A percentile compares a stretch with the other conserved stretches of the same genome.
Evolutionary conservation across 2,888 invertebrate species (phyloP).

Genomic region (Lissonota sp.): DNA sequence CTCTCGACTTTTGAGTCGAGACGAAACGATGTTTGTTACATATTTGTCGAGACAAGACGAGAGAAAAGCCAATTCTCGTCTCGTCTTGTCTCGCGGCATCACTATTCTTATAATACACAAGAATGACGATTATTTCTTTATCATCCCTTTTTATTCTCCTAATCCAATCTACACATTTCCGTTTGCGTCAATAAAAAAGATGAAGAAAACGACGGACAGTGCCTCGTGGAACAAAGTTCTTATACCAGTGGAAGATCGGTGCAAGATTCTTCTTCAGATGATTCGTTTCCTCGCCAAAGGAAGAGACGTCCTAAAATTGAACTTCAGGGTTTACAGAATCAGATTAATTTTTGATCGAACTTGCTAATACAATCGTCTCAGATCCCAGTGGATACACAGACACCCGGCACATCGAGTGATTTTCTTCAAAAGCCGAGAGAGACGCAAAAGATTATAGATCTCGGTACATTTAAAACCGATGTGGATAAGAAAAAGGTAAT

Average conservation of each 20-base stretch:
- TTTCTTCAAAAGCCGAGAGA: conserved; percentile 25
- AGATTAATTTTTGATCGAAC: conserved; percentile 5
- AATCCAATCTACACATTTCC: neutral
- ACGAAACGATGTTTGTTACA: too few species aligned
- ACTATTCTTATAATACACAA: too few species aligned
- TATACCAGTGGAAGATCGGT: neutral
- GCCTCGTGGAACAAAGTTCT: conserved; percentile 5
- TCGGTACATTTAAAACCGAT: conserved; percentile 34
- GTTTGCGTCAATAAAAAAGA: neutral
- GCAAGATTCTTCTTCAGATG: neutral
- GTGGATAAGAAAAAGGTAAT: conserved; percentile 50
- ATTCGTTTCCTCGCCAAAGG: conserved; percentile 1
- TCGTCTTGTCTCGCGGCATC: too few species aligned
- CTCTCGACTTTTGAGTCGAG: too few species aligned
- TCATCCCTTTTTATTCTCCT: too few species aligned
- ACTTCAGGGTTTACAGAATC: conserved; percentile 21
- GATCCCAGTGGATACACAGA: neutral
- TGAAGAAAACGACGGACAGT: neutral
- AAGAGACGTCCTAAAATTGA: conserved; percentile 16
- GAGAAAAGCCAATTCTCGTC: too few species aligned
- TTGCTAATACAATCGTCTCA: conserved; percentile 20
- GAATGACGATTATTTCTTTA: too few species aligned
- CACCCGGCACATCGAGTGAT: conserved; percentile 14
- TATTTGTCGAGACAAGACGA: too few species aligned
- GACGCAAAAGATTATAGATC: conserved; percentile 6